These are phyloP conservation scores for Clarias pachynema DNA, from an alignment of 2,797 vertebrate species.

Conservation along the genomic window DNA sequence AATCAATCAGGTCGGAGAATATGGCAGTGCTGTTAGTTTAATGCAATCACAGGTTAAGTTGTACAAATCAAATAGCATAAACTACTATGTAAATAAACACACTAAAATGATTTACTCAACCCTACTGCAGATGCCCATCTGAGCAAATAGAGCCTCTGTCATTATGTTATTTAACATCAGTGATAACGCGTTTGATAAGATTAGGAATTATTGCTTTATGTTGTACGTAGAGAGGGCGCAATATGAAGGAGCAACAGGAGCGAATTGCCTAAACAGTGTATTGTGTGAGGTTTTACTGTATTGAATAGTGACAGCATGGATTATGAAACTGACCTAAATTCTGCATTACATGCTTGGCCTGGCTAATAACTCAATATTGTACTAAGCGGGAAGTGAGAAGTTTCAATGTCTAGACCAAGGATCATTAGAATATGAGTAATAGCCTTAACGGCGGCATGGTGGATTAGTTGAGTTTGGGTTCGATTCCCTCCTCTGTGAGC, in stretches of 20 bases:
- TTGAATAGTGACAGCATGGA: not conserved
- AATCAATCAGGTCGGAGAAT: not conserved
- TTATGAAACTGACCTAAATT: slow-evolving; percentile 18
- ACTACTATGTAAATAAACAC: not conserved
- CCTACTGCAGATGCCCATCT: not conserved
- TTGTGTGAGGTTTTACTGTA: not conserved
- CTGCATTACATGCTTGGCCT: not conserved
- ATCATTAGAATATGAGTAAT: slow-evolving; percentile 20
- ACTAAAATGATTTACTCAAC: not conserved
- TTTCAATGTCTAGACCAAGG: not conserved
- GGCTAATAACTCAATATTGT: not conserved
- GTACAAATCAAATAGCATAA: not conserved
- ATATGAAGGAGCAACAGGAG: not conserved
- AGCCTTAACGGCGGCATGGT: not conserved
- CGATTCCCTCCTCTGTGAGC: too few relatives aligned
- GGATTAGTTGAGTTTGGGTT: too few relatives aligned
- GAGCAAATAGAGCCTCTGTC: not conserved
- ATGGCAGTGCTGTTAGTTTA: not conserved
- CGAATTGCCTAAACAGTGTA: not conserved
- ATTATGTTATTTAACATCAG: not conserved
- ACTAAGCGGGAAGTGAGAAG: slow-evolving; percentile 1
- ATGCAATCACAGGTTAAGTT: not conserved
- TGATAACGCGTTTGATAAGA: not conserved
- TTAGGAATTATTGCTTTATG: not conserved
- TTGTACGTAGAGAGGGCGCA: not conserved